phyloP scores from a whole-genome alignment of 37 sponge, comb jelly and placozoan species.

The Amphimedon queenslandica region DNA sequence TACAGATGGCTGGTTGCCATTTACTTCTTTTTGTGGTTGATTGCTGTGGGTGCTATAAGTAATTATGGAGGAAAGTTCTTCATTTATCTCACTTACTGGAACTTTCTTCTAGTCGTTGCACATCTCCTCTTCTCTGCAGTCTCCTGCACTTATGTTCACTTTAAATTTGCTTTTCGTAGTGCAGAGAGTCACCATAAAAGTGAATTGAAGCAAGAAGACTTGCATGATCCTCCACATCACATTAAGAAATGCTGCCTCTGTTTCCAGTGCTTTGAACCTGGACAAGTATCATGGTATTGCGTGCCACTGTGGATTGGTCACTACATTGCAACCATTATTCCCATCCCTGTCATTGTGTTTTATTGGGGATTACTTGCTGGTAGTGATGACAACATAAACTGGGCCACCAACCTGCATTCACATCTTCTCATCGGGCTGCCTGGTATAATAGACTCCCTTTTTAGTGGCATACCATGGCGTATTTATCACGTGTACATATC shows the following conservation, averaged over 20 bases:
- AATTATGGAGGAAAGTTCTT: slow-evolving; percentile 40
- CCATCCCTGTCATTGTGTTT: slow-evolving; percentile 25
- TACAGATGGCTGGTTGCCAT: neutral
- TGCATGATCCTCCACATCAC: slow-evolving; percentile 14
- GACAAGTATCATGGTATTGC: slow-evolving; percentile 58
- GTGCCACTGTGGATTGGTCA: slow-evolving; percentile 55
- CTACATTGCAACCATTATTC: slow-evolving; percentile 8
- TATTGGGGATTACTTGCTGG: slow-evolving; percentile 42
- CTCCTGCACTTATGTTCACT: slow-evolving; percentile 14
- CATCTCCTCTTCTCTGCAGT: slow-evolving; percentile 50
- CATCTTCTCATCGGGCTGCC: slow-evolving; percentile 53
- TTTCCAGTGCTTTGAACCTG: neutral
- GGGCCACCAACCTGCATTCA: neutral
- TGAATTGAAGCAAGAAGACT: neutral
- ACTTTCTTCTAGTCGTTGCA: slow-evolving; percentile 6
- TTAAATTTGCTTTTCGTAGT: slow-evolving; percentile 2
- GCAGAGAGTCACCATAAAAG: too few species aligned
- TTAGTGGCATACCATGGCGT: slow-evolving; percentile 30
- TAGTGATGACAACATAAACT: neutral
- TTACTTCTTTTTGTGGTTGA: slow-evolving; percentile 2
- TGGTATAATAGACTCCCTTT: slow-evolving; percentile 41
- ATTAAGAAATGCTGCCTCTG: slow-evolving; percentile 27
- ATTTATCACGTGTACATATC: slow-evolving; percentile 38
- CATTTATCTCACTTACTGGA: slow-evolving; percentile 79
- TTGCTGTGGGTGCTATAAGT: neutral